A percentile compares a stretch with the other conserved stretches of the same genome.
These are phyloP conservation scores for Hepsetus odoe DNA, from an alignment of 2,113 vertebrate species.

Conservation along the genomic window DNA sequence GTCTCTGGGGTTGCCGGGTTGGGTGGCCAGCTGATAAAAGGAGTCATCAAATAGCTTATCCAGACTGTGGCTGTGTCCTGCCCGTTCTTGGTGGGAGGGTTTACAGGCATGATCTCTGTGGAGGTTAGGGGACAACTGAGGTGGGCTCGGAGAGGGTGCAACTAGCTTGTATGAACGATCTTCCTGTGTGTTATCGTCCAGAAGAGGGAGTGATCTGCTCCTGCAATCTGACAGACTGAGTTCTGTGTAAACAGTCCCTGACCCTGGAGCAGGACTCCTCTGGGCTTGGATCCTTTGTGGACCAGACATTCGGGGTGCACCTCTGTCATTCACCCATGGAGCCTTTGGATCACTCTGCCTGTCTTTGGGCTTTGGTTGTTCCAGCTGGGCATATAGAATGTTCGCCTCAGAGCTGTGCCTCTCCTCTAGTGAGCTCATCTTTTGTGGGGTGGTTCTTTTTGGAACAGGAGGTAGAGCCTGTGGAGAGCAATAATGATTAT, in stretches of 20 bases:
- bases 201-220: slow-evolving; percentile 58
- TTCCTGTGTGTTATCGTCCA: slow-evolving; percentile 50
- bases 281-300: neutral
- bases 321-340: neutral
- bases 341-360: slow-evolving; percentile 26
- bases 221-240: slow-evolving; percentile 59
- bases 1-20: slow-evolving; percentile 25
- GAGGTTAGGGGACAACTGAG: slow-evolving; percentile 43
- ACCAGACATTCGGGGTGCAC: neutral
- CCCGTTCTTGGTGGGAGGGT: neutral
- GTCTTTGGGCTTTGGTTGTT: slow-evolving; percentile 53
- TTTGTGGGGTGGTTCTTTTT: slow-evolving; percentile 57
- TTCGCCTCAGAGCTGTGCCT: slow-evolving; percentile 17
- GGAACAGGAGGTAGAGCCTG: slow-evolving; percentile 71
- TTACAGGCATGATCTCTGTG: slow-evolving; percentile 26
- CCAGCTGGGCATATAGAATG: slow-evolving; percentile 70
- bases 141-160: slow-evolving; percentile 48
- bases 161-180: slow-evolving; percentile 50
- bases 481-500: slow-evolving; percentile 17
- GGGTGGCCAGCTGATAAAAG: slow-evolving; percentile 68
- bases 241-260: slow-evolving; percentile 63
- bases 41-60: slow-evolving; percentile 48
- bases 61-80: slow-evolving; percentile 56
- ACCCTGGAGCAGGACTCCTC: neutral
- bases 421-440: slow-evolving; percentile 38